phyloP scores from a whole-genome alignment of 2,888 invertebrate species.

The Coenonympha glycerion region DNA sequence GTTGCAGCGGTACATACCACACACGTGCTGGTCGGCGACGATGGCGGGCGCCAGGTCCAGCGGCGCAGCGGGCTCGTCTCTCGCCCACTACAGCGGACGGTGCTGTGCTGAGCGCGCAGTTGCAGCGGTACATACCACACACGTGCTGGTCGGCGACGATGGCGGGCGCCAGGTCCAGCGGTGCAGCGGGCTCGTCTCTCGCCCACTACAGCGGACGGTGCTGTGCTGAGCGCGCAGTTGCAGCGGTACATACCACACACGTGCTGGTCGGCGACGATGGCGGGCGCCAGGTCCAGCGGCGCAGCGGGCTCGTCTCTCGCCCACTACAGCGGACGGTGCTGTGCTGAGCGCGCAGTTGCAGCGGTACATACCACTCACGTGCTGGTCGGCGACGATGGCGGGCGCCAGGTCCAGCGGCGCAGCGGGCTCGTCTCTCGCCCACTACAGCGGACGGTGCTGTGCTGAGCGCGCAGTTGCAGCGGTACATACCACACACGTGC shows the following conservation, averaged over 20 bases:
- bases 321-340: too few species aligned
- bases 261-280: constrained; percentile 46
- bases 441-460: too few species aligned
- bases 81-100: too few species aligned
- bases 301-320: constrained; percentile 40
- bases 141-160: constrained; percentile 47
- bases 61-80: too few species aligned
- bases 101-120: too few species aligned
- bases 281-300: constrained; percentile 58
- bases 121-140: constrained; percentile 45
- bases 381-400: constrained; percentile 49
- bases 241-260: constrained; percentile 50
- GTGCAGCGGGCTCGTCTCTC: constrained; percentile 41
- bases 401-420: too few species aligned
- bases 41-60: constrained; percentile 64
- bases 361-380: constrained; percentile 51
- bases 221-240: too few species aligned
- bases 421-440: too few species aligned
- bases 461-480: not conserved
- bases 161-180: constrained; percentile 60
- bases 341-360: too few species aligned
- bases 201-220: too few species aligned
- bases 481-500: constrained; percentile 51
- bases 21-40: constrained; percentile 47
- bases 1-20: constrained; percentile 41